Evolutionary conservation across 2,113 vertebrate species (phyloP).

Genomic region (Lichenostomus cassidix): DNA sequence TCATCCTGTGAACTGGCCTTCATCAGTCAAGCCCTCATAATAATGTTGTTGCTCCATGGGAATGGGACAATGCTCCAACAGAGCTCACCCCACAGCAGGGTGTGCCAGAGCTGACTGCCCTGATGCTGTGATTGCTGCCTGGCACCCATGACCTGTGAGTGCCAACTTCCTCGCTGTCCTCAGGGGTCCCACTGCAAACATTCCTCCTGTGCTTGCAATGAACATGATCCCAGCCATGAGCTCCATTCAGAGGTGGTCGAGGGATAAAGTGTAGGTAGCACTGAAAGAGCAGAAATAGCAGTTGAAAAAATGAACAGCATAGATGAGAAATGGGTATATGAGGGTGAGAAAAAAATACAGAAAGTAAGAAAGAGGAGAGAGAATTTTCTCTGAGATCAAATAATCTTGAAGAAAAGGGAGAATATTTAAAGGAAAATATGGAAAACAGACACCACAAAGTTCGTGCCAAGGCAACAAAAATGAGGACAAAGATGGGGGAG

Average conservation of each 20-base stretch:
- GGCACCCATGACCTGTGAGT: background rate
- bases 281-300: background rate
- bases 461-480: background rate
- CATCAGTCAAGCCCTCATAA: background rate
- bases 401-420: background rate
- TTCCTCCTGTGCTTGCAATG: fast-evolving
- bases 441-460: background rate
- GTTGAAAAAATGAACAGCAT: background rate
- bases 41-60: background rate
- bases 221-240: fast-evolving
- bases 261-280: background rate
- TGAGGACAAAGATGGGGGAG: background rate
- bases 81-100: background rate
- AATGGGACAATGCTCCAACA: background rate
- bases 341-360: background rate
- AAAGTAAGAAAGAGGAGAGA: background rate
- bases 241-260: background rate
- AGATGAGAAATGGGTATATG: background rate
- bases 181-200: background rate
- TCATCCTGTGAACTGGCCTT: background rate
- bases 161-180: background rate
- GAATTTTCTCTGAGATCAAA: background rate
- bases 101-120: background rate
- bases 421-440: background rate
- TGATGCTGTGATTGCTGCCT: background rate